A percentile compares a stretch with the other conserved stretches of the same genome.
Conservation (phyloP, 2,797 vertebrate species). For the Takifugu ocellatus region DNA sequence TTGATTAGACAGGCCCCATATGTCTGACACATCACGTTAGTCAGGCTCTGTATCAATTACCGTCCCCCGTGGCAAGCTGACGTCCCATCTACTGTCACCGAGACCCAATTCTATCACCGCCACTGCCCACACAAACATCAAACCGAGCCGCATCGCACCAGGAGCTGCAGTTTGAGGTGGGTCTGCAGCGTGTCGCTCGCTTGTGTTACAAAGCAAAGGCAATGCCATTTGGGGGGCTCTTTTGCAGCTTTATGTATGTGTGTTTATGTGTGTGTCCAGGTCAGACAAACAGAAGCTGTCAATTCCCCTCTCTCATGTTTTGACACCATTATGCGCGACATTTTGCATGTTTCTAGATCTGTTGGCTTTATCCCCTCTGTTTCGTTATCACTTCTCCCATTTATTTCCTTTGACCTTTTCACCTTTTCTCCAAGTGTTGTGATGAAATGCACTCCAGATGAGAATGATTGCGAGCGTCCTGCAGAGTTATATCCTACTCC, state of each 20-base stretch:
- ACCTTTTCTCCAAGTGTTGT: constrained; percentile 19
- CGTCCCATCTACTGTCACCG: constrained; percentile 49
- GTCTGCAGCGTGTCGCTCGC: constrained; percentile 18
- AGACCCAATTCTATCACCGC: constrained; percentile 57
- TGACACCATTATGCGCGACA: constrained; percentile 6
- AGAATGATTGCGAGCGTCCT: constrained; percentile 32
- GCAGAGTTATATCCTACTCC: constrained; percentile 55
- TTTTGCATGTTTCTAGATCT: constrained; percentile 5
- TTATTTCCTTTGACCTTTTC: constrained; percentile 6
- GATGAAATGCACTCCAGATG: constrained; percentile 37
- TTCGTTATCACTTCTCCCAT: constrained; percentile 1
- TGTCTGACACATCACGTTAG: constrained; percentile 70
- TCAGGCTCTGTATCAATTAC: constrained; percentile 65
- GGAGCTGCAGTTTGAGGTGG: constrained; percentile 25
- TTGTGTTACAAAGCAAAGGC: constrained; percentile 22
- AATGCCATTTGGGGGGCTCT: constrained; percentile 1
- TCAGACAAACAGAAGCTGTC: constrained; percentile 19
- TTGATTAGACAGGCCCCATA: constrained; percentile 69
- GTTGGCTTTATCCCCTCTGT: constrained; percentile 8
- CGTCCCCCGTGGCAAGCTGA: constrained; percentile 36
- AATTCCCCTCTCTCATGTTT: constrained; percentile 36
- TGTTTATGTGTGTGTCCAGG: constrained; percentile 7
- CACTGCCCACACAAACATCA: constrained; percentile 16
- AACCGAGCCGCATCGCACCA: constrained; percentile 28
- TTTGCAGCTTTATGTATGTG: constrained; percentile 24